Evolutionary conservation across 2,113 vertebrate species (phyloP).

Genomic region (Misgurnus anguillicaudatus): DNA sequence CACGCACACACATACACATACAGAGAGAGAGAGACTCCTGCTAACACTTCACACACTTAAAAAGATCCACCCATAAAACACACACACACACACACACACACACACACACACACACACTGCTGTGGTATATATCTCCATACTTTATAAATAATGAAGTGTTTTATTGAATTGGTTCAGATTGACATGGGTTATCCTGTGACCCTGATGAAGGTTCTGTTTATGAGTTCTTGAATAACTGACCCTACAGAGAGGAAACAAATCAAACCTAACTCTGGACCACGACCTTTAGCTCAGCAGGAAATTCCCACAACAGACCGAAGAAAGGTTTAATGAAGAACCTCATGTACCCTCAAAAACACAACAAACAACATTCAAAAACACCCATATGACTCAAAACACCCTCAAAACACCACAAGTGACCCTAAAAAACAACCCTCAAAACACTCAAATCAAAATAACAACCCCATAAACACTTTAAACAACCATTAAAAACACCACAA

Average conservation of each 20-base stretch:
- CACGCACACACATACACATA: constrained; percentile 14
- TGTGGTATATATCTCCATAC: no score
- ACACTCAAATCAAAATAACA: no score
- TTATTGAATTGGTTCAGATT: background rate
- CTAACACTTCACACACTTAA: background rate
- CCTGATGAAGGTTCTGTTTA: background rate
- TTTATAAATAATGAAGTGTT: no score
- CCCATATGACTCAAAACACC: background rate
- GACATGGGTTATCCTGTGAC: background rate
- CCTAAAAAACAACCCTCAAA: no score
- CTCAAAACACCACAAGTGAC: no score
- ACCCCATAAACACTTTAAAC: no score
- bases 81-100: constrained; percentile 9
- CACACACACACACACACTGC: background rate
- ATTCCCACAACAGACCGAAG: background rate
- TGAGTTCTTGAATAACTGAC: background rate
- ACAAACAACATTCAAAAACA: background rate
- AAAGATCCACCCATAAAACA: background rate
- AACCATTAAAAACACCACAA: no score
- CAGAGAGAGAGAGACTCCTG: background rate
- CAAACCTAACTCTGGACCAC: background rate
- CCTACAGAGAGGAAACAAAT: background rate
- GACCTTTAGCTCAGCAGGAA: constrained; percentile 26
- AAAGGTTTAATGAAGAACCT: background rate
- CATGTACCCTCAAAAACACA: background rate